Evolutionary conservation across 2,888 invertebrate genomes (phyloP), one percentile per base, ranked within the genome.

Genomic region (Beris chalybata): DNA sequence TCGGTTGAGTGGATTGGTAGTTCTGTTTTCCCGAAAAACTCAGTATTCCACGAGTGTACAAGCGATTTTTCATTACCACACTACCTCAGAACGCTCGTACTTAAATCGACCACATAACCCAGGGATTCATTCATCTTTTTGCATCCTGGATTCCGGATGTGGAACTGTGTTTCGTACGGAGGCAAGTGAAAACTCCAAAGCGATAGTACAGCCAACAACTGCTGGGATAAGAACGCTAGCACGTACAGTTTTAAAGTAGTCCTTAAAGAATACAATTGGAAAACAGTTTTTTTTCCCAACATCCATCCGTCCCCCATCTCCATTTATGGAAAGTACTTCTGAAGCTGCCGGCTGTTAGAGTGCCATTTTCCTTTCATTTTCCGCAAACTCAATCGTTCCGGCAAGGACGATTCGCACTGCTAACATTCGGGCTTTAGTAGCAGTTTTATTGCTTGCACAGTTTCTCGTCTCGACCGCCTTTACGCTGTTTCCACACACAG

Each of bases 401-500:
- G 38, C 38, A 38, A 38, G 38, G 38, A 38, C 38, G 38, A 38
- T 9, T 38, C 38, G 38, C 38, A 38, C 9, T 38, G 38, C 38
- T 38, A 38, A 38, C 38, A 3, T 9, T 38, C 38, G 9, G 38
- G 61, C 52, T 52, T 50, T 44, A 32, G 57, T 57, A 65, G 65
- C 65, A 67, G 32, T 69, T 69, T 69, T 64, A 69, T 64, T 69
- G 64, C 66, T 64, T 59, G 64, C 59, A 69, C 48, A 50, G 48
- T 57, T 32, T 63, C 56, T 15, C 31, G 54, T 67, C 63, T 64
- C 45, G 71, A 78, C 83, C 84, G 84, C 84, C 85, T 84, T 84
- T 84, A 83, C 81, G 83, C 81, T 84, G 85, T 85, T 67, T 38
- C 15, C 45, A 61, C 61, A 32, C 47, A 52, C 61, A 52, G 38